A percentile compares a stretch with the other conserved stretches of the same genome.
Conservation (phyloP, 2,113 vertebrate genomes). For the Lophotis ruficrista region DNA sequence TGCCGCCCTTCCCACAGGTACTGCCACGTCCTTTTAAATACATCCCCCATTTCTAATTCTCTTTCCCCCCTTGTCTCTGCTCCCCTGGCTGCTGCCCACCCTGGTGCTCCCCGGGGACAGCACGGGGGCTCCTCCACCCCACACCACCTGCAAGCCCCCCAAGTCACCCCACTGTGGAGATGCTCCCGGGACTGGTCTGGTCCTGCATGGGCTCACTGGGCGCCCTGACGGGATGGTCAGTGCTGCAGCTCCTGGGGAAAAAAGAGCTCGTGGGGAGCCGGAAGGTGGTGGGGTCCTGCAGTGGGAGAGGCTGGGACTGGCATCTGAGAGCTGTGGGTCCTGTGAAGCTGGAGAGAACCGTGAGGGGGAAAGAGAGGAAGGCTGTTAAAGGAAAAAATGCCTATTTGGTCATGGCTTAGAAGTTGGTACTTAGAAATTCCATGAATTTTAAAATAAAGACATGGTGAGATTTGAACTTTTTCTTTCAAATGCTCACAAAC, state of each 20-base stretch:
- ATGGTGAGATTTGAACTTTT: slow-evolving; percentile 32
- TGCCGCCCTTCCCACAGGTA: not conserved
- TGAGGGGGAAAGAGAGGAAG: not conserved
- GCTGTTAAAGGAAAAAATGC: slow-evolving; percentile 7
- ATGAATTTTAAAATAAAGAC: slow-evolving; percentile 72
- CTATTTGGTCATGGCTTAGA: slow-evolving; percentile 39
- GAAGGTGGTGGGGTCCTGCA: not conserved
- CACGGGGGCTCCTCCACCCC: not conserved
- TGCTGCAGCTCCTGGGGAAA: accelerated
- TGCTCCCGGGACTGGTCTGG: not conserved
- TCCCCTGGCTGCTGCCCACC: not conserved
- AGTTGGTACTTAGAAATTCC: slow-evolving; percentile 70
- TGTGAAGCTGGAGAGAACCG: not conserved
- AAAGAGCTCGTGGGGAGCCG: not conserved
- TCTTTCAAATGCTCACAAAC: slow-evolving; percentile 22
- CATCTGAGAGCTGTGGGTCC: not conserved
- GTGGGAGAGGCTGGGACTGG: not conserved
- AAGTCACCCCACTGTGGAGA: not conserved
- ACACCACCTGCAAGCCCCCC: not conserved
- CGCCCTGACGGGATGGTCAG: not conserved
- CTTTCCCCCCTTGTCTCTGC: not conserved
- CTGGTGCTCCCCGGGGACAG: accelerated
- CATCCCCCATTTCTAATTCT: too few relatives aligned
- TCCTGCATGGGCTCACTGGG: not conserved
- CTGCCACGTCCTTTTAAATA: not conserved